Evolutionary conservation across 2,888 invertebrate species (phyloP), one percentile per base, ranked within the genome.

Genomic region (Amphipyra berbera): DNA sequence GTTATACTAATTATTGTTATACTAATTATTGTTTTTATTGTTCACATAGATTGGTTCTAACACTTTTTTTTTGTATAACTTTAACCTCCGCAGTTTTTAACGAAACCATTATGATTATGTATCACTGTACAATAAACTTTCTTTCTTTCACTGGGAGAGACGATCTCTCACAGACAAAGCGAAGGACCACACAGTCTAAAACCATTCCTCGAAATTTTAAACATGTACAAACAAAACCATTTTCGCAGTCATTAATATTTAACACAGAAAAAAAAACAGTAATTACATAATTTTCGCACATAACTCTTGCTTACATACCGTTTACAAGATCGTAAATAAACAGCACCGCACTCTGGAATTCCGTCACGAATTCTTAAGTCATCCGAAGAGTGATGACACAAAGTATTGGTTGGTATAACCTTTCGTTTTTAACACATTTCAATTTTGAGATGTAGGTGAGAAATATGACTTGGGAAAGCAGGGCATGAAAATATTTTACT

Each of bases 211-310:
- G 1, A 7, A 13, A 42, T 15, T 14, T 42, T 14, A 35, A 35
- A 42, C 30, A 14, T 14, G 14, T 47, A 33, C n/a, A 66, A 66
- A 69, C 45, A 46, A 60, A 52, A 0, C n/a, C n/a, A 14, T 49
- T 57, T 67, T 44, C 0, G 8, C 30, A 27, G 13, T 14, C 33
- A 35, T 42, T 52, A 15, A 50, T 37, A 56, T 61, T 53, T 6
- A 15, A 14, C 21, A 40, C 30, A 15, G 8, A 56, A 60, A 64
- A 42, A n/a, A 46, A 68, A 14, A 6, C 44, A 37, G 15, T 15
- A 14, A 69, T 69, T 69, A 63, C 46, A 73, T 53, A 61, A 72
- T 60, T 45, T 66, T 67, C 58, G 41, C 73, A 67, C 58, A 71
- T 61, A 61, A 47, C 33, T 68, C 35, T 55, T 52, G 49, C 49